phyloP scores from a whole-genome alignment of 1,140 invertebrate species.

The Paraescarpia echinospica region DNA sequence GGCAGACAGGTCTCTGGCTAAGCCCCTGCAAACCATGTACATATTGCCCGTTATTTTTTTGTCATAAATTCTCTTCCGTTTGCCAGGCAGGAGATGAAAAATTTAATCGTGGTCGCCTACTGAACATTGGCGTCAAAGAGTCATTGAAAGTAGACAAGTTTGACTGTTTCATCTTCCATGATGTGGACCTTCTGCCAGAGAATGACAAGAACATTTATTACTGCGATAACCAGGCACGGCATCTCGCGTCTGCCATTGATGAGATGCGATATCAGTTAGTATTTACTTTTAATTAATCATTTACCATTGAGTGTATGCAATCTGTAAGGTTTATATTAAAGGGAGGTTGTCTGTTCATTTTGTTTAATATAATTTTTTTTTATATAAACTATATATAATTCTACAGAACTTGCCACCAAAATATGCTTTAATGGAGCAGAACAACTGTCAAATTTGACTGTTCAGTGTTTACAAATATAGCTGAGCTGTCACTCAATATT shows the following conservation, averaged over 20 bases:
- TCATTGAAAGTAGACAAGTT: slow-evolving; percentile 39
- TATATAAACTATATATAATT: too few species aligned
- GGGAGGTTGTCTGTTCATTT: too few species aligned
- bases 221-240: slow-evolving; percentile 47
- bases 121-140: slow-evolving; percentile 54
- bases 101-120: slow-evolving; percentile 53
- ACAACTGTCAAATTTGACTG: too few species aligned
- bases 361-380: too few species aligned
- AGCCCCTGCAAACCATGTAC: too few species aligned
- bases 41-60: too few species aligned
- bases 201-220: slow-evolving; percentile 34
- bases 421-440: too few species aligned
- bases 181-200: slow-evolving; percentile 35
- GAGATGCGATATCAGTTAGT: slow-evolving; percentile 25
- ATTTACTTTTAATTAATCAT: slow-evolving; percentile 51
- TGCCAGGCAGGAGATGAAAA: slow-evolving; percentile 42
- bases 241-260: slow-evolving; percentile 27
- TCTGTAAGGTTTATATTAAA: too few species aligned
- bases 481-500: too few species aligned
- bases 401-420: too few species aligned
- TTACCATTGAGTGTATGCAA: slow-evolving; percentile 38
- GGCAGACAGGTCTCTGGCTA: too few species aligned
- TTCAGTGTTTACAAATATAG: too few species aligned
- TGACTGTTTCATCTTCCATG: slow-evolving; percentile 36
- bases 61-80: slow-evolving; percentile 9